Evolutionary conservation across 2,113 vertebrate genomes (phyloP), one percentile per base, ranked within the genome.

Genomic region (Campylomormyrus tamandua): DNA sequence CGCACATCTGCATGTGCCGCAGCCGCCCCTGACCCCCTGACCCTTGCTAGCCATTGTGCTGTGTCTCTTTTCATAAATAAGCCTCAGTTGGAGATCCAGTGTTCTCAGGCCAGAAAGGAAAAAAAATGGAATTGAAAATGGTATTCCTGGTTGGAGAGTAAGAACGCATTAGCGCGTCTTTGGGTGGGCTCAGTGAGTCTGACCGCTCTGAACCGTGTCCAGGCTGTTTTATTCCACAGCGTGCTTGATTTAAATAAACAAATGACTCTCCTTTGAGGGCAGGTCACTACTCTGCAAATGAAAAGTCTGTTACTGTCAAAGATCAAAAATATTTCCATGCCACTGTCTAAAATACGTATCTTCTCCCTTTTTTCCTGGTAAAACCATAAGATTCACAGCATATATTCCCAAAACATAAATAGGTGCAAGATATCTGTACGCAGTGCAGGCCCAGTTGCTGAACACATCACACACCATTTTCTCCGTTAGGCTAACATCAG

Each of bases 161-260:
- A 46, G 62, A 83, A 91, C 84, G 89, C 92, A 92, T 87, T 70
- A 87, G 27, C 21, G 53, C 74, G 52, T 91, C 84, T 83, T 90
- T n/a, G 87, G 84, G 17, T 35, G 13, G 87, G 88, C 48, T 93
- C 91, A 93, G 91, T 92, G 90, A n/a, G 83, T 90, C 91, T 87
- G 17, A n/a, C 56, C 27, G 66, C 66, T 48, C 48, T 56, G 35
- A 2, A 19, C 39, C 53, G 21, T 9, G 87, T 52, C 53, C 39
- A 89, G 4, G 9, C 52, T 8, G 48, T 84, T 45, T 42, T 83
- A 45, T 45, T 89, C 42, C 66, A 13, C 70, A 2, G 58, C 11
- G 0, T 46, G 39, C 74, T 58, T 90, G 88, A 52, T 48, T 91
- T n/a, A 89, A 50, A 85, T 74, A 77, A 90, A 90, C 21, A 39